Evolutionary conservation across 2,888 invertebrate species (phyloP), one percentile per base, ranked within the genome.

Genomic region (Nematopogon swammerdamellus): DNA sequence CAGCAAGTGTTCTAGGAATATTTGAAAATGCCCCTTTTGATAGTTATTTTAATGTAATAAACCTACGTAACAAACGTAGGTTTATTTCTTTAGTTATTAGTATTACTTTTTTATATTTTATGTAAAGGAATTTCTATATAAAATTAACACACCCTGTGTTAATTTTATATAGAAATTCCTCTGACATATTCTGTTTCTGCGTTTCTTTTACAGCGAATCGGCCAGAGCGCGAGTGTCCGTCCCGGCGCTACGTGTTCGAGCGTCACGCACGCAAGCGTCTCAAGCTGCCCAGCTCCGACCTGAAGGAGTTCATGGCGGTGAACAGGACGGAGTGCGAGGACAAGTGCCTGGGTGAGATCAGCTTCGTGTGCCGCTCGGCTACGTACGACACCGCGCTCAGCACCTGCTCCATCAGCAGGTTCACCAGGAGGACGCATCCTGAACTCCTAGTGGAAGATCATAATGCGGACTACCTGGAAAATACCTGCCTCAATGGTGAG

Each of bases 311-410:
- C 44, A 88, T 88, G 59, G 91, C 92, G 0, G 84, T 89, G 2
- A 94, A 95, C 68, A 82, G 93, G 53, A 92, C 91, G 2, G 94
- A 94, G 60, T 95, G 94, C 63, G 93, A 94, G 67, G 93, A 94
- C 63, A 90, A 90, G 63, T 95, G 95, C 63, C 69, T 95, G 52
- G 92, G 91, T 62, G 94, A 95, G 67, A 92, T 91, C 63, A 91
- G 88, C 54, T 92, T 94, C 63, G 89, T 92, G 2, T 95, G 95
- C 60, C 86, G 95, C 46, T 92, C 94, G 0, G 92, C 91, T 1
- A 90, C 92, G 1, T 95, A 86, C 61, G 92, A 94, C 63, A 84
- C 88, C 0, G 84, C 86, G 0, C 80, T 88, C 61, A 82, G 91
- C 53, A 90, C 88, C 45, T 95, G 95, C 62, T 87, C 88, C 8